A percentile compares a stretch with the other conserved stretches of the same genome.
These are phyloP conservation scores for Vombatus ursinus DNA, from an alignment of 2,113 vertebrate genomes.

Conservation along the genomic window DNA sequence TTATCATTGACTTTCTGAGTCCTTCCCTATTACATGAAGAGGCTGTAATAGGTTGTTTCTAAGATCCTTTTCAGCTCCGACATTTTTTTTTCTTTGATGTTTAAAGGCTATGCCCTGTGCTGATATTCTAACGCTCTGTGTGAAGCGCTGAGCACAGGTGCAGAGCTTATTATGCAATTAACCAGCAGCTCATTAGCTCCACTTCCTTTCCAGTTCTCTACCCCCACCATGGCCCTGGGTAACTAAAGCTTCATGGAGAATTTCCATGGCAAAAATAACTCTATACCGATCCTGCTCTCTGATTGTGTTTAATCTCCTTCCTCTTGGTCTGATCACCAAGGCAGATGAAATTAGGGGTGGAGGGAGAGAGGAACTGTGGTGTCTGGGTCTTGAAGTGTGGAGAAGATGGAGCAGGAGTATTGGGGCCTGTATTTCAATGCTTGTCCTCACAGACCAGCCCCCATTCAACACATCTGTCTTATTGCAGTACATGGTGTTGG, in stretches of 20 bases:
- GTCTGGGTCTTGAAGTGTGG: neutral
- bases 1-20: neutral
- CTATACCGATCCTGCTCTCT: neutral
- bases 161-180: neutral
- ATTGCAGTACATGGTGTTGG: neutral
- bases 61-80: neutral
- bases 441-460: neutral
- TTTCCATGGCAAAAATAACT: neutral
- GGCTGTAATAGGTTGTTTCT: neutral
- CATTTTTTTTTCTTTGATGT: neutral
- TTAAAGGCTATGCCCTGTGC: neutral
- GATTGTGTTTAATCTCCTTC: neutral
- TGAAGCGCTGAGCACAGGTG: neutral
- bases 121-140: neutral
- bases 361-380: neutral
- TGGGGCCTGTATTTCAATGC: neutral
- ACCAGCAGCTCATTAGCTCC: neutral
- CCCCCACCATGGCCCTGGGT: neutral
- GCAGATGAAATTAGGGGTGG: neutral
- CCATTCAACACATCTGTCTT: neutral
- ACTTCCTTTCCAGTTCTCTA: neutral
- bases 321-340: neutral
- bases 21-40: neutral
- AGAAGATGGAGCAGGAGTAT: neutral
- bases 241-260: neutral